Conservation (phyloP, 2,113 vertebrate species). For the Tiliqua scincoides region DNA sequence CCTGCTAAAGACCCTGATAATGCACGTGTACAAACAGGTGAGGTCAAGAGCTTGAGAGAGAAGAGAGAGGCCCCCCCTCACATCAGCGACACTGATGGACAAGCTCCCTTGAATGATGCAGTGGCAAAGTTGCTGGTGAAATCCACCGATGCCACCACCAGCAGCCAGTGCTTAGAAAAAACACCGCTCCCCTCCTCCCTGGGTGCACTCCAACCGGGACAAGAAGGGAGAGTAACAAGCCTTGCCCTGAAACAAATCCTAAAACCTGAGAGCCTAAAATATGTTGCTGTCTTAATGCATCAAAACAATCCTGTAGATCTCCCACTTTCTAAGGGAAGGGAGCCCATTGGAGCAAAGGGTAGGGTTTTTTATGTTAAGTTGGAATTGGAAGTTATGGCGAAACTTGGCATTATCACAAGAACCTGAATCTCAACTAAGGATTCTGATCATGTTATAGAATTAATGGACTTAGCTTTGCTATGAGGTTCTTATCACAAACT, state of each 20-base stretch:
- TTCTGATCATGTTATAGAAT: too few species aligned
- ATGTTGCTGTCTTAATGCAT: background rate
- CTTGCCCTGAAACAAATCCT: background rate
- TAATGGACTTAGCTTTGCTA: too few species aligned
- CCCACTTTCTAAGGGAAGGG: background rate
- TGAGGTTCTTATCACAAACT: too few species aligned
- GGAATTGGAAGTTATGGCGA: too few species aligned
- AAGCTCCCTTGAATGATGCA: slow-evolving; percentile 9
- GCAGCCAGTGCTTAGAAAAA: background rate
- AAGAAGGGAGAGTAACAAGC: background rate
- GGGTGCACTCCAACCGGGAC: background rate
- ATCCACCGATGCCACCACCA: background rate
- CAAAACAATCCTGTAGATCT: background rate
- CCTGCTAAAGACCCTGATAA: slow-evolving; percentile 7
- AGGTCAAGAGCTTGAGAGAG: slow-evolving; percentile 2
- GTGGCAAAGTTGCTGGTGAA: slow-evolving; percentile 15
- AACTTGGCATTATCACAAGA: too few species aligned
- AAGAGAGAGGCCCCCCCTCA: background rate
- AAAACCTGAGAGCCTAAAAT: background rate
- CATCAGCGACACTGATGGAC: background rate
- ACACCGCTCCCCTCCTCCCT: background rate
- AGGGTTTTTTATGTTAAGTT: too few species aligned
- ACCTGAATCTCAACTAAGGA: too few species aligned
- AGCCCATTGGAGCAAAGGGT: too few species aligned
- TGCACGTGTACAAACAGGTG: background rate